These are phyloP conservation scores for Ectropis grisescens DNA, from an alignment of 1,140 invertebrate species.

Conservation along the genomic window DNA sequence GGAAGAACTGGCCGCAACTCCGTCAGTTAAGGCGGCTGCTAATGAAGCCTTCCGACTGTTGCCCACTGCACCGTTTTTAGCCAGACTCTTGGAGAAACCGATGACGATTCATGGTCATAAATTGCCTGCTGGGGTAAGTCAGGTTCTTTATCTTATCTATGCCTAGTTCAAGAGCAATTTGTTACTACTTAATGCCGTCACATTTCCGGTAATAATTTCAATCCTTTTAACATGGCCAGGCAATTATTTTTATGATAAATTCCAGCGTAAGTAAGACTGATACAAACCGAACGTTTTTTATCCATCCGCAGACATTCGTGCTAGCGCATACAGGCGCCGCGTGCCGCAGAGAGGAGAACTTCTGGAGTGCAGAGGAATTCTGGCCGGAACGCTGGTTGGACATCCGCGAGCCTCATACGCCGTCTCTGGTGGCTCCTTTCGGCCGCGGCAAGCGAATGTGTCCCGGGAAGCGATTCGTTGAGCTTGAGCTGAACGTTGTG, in stretches of 20 bases:
- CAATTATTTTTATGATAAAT: too few species aligned
- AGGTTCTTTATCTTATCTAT: slow-evolving; percentile 2
- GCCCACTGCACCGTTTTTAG: slow-evolving; percentile 87
- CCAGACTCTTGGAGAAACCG: slow-evolving; percentile 83
- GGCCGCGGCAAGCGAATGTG: slow-evolving; percentile 87
- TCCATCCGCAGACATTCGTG: slow-evolving; percentile 84
- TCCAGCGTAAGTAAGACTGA: too few species aligned
- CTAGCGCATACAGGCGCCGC: slow-evolving; percentile 88
- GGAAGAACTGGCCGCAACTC: slow-evolving; percentile 75
- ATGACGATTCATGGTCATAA: slow-evolving; percentile 82
- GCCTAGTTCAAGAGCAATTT: too few species aligned
- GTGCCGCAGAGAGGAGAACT: slow-evolving; percentile 84
- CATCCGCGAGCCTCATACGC: slow-evolving; percentile 53
- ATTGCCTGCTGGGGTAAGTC: slow-evolving; percentile 81
- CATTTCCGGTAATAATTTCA: too few species aligned
- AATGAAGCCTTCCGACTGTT: slow-evolving; percentile 87
- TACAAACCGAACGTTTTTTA: too few species aligned
- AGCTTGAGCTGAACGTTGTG: slow-evolving; percentile 81
- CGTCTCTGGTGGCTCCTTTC: slow-evolving; percentile 85
- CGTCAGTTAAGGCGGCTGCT: slow-evolving; percentile 88
- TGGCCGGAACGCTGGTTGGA: slow-evolving; percentile 87
- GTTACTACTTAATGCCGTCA: too few species aligned
- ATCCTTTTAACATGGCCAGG: too few species aligned
- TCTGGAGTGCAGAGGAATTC: slow-evolving; percentile 80
- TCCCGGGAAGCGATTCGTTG: slow-evolving; percentile 86